Base-by-base conservation (phyloP, 2,113 vertebrate genomes). In the Brachypteracias leptosomus region DNA sequence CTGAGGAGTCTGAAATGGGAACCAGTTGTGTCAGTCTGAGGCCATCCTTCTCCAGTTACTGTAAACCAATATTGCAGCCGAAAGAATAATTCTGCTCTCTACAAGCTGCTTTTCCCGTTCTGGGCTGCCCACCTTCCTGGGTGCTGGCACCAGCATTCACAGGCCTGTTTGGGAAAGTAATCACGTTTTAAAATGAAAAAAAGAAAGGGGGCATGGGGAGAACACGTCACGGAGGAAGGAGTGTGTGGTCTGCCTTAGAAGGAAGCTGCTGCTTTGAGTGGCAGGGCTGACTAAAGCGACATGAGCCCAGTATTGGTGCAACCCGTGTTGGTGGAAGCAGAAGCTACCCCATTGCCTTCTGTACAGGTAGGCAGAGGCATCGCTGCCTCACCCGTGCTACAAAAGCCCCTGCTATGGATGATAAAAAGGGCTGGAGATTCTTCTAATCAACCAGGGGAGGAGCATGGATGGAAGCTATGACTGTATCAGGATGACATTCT, bases 21-120 rank as follows among this genome's bases (percentile, higher is more conserved):
- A 78, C 88, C 74, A 78, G 26, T 93, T 89, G 93, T 94, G 92
- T 95, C 85, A 89, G 81, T 67, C 74, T 74, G 90, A 89, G 90
- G 90, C 93, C 77, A 38, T 93, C 88, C 92, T 91, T 93, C 95
- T 97, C 81, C 66, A 44, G 81, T 94, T 96, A 93, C 93, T 79
- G 88, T 68, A 91, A 93, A 75, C 57, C 71, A 91, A n/a, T 94
- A 75, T 59, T 57, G 70, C 19, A 85, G 57, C 18, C 0, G 8
- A 88, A 79, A 78, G 71, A 93, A 38, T 55, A 88, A 93, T 71
- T 38, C 47, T 1, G 0, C 49, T 75, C 61, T 59, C 51, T 84
- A 33, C 38, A 51, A 75, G 77, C 77, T 78, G 81, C 61, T 91
- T 81, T 85, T 93, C 70, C 77, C 85, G 6, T 71, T 85, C 81